Conservation (phyloP, 2,797 vertebrate species). For the Sebastes variabilis region DNA sequence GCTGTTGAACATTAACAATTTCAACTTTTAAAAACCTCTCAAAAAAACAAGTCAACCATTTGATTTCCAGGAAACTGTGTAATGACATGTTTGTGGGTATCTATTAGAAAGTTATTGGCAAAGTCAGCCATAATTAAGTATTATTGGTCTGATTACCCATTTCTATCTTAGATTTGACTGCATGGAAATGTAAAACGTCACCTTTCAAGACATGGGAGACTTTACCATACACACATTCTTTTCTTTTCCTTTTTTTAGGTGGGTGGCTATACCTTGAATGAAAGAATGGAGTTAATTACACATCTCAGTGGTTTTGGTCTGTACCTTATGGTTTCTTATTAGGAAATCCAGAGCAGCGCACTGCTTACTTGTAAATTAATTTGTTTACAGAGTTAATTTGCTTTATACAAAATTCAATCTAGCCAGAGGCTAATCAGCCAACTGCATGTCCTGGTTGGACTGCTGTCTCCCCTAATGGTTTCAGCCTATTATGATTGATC, state of each 20-base stretch:
- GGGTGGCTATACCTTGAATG: neutral
- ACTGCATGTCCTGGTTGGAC: constrained; percentile 17
- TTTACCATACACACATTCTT: neutral
- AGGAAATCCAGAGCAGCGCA: constrained; percentile 43
- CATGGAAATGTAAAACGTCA: constrained; percentile 68
- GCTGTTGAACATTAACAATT: neutral
- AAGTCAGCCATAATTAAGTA: neutral
- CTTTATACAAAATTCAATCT: constrained; percentile 46
- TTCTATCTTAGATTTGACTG: constrained; percentile 66
- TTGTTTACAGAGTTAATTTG: constrained; percentile 65
- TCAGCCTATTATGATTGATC: constrained; percentile 47
- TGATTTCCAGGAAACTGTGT: neutral
- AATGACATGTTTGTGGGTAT: constrained; percentile 2
- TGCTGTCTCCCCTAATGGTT: constrained; percentile 19
- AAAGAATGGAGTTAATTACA: constrained; percentile 73
- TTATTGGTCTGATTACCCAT: constrained; percentile 64
- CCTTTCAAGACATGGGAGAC: constrained; percentile 74
- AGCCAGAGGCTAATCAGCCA: constrained; percentile 34
- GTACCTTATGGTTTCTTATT: constrained; percentile 66
- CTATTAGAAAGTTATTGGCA: neutral
- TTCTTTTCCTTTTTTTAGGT: constrained; percentile 38
- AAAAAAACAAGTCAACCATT: neutral
- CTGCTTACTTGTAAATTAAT: constrained; percentile 59
- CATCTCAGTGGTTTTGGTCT: constrained; percentile 63
- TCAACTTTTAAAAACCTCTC: neutral